Evolutionary conservation across 2,888 invertebrate species (phyloP).

Genomic region (Myopa tessellatipennis): DNA sequence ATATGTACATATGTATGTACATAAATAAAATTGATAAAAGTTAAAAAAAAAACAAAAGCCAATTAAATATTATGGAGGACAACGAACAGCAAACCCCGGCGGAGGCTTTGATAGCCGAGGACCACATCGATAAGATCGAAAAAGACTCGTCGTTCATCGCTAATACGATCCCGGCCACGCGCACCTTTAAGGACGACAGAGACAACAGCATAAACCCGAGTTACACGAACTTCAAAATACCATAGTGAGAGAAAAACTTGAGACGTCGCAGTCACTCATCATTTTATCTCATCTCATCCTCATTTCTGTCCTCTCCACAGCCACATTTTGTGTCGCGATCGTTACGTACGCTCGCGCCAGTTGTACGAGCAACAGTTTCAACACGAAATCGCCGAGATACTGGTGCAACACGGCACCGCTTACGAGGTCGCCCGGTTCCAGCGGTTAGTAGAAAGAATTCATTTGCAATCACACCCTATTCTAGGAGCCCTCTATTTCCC

Average conservation of each 20-base stretch:
- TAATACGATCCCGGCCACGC: neutral
- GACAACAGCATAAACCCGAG: conserved; percentile 43
- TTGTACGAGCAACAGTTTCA: conserved; percentile 51
- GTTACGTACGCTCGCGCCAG: conserved; percentile 45
- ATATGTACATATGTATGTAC: too few relatives aligned
- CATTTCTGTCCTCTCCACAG: conserved; percentile 18
- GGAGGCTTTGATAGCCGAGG: neutral
- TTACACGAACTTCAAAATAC: conserved; percentile 49
- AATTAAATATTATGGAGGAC: neutral
- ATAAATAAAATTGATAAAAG: neutral
- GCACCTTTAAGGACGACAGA: conserved; percentile 6
- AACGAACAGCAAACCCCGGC: neutral
- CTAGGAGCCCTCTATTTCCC: too few relatives aligned
- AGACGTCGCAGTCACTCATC: neutral
- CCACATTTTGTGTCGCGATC: conserved; percentile 49
- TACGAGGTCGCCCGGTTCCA: conserved; percentile 51
- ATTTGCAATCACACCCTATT: neutral
- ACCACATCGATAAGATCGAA: neutral
- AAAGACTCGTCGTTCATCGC: neutral
- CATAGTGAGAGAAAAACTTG: conserved; percentile 46
- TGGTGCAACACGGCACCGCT: conserved; percentile 47
- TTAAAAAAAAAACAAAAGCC: neutral
- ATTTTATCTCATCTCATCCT: neutral
- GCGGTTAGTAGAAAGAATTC: conserved; percentile 41
- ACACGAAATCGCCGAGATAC: conserved; percentile 47